A percentile compares a stretch with the other conserved stretches of the same genome.
These are phyloP conservation scores for Passer domesticus DNA, from an alignment of 2,113 vertebrate species.

Conservation along the genomic window DNA sequence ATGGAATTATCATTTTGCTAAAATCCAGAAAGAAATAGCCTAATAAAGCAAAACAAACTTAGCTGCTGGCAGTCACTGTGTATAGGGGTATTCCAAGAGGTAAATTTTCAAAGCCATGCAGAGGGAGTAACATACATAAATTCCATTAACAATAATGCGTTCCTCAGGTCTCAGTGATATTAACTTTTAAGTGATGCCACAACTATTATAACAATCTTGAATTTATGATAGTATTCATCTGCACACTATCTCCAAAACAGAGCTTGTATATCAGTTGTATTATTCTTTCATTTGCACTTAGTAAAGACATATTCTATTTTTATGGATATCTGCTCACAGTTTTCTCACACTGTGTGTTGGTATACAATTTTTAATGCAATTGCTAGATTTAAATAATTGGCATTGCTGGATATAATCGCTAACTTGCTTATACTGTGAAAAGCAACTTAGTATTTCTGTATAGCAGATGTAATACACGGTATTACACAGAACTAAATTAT, in stretches of 20 bases:
- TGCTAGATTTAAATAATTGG: conserved; percentile 72
- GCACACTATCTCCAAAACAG: conserved; percentile 10
- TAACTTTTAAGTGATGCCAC: conserved; percentile 63
- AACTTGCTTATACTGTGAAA: conserved; percentile 70
- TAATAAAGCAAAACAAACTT: conserved; percentile 46
- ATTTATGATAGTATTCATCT: conserved; percentile 55
- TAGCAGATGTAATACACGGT: conserved; percentile 71
- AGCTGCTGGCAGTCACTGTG: neutral
- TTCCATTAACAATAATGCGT: conserved; percentile 57
- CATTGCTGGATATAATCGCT: conserved; percentile 64
- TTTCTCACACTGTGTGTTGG: conserved; percentile 17
- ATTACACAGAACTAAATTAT: conserved; percentile 74
- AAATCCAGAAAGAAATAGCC: conserved; percentile 44
- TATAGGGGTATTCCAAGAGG: conserved; percentile 41
- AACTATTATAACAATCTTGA: conserved; percentile 55
- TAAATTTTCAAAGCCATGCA: conserved; percentile 50
- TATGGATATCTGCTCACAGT: conserved; percentile 58
- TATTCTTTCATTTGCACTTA: conserved; percentile 45
- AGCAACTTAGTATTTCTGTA: conserved; percentile 73
- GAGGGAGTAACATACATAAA: conserved; percentile 57
- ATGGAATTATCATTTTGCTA: conserved; percentile 31
- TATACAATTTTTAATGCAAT: conserved; percentile 58
- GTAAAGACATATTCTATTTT: conserved; percentile 56
- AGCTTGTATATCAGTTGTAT: conserved; percentile 13
- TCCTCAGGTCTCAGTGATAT: conserved; percentile 48